Percentiles rank a stretch among this genome's conserved stretches.
Conservation (phyloP, 2,888 invertebrate species). For the Pseudanteris insignis region DNA sequence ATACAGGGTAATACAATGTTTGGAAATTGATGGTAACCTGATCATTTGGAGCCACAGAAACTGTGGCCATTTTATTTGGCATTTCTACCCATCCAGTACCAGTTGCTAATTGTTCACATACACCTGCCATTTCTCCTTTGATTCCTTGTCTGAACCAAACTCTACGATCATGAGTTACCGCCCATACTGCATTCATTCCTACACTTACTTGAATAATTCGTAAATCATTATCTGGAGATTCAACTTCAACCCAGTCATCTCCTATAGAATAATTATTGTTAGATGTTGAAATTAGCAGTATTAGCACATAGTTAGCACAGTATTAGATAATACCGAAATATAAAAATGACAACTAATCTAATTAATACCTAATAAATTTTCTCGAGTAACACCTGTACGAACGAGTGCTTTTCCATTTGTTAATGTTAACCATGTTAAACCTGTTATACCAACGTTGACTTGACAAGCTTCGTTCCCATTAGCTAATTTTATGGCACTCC, state of each 20-base stretch:
- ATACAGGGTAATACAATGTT: too few species aligned
- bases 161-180: conserved; percentile 81
- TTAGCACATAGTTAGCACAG: too few species aligned
- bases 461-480: conserved; percentile 84
- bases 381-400: conserved; percentile 83
- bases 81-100: conserved; percentile 91
- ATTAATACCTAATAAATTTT: conserved; percentile 76
- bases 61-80: conserved; percentile 82
- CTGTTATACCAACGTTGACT: conserved; percentile 85
- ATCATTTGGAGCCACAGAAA: conserved; percentile 88
- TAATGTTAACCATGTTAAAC: conserved; percentile 86
- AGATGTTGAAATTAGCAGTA: too few species aligned
- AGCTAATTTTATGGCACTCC: conserved; percentile 82
- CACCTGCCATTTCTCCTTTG: conserved; percentile 77
- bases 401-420: conserved; percentile 86
- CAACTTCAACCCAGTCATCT: conserved; percentile 82
- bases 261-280: too few species aligned
- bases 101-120: conserved; percentile 79
- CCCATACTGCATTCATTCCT: conserved; percentile 80
- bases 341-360: too few species aligned
- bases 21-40: conserved; percentile 75
- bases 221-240: conserved; percentile 76
- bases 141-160: conserved; percentile 88
- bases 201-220: conserved; percentile 82
- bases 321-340: too few species aligned